Conservation (phyloP, 1,140 invertebrate species). For the Orius insidiosus region DNA sequence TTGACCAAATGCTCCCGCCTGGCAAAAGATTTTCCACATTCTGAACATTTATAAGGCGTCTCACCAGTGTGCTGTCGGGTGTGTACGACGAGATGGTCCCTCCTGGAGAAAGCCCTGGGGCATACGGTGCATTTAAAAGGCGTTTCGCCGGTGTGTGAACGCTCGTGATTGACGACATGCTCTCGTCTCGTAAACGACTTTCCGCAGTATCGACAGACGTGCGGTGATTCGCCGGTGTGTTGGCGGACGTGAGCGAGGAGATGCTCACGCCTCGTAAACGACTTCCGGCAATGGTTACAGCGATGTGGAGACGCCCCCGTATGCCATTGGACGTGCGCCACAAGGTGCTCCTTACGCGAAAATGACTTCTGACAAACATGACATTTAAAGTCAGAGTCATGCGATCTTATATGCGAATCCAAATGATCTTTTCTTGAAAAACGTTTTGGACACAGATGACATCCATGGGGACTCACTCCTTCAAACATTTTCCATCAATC, state of each 20-base stretch:
- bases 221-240: conserved; percentile 51
- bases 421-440: conserved; percentile 61
- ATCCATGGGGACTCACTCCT: conserved; percentile 20
- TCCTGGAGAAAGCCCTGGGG: conserved; percentile 57
- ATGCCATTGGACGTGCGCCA: conserved; percentile 23
- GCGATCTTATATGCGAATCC: conserved; percentile 56
- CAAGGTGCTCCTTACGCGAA: conserved; percentile 23
- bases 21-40: conserved; percentile 48
- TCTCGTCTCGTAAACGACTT: conserved; percentile 45
- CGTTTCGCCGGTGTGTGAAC: conserved; percentile 53
- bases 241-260: conserved; percentile 64
- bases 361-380: conserved; percentile 46
- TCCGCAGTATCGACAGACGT: conserved; percentile 39
- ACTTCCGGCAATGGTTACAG: conserved; percentile 65
- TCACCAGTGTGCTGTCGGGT: conserved; percentile 54
- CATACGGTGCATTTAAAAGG: conserved; percentile 41
- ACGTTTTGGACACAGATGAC: conserved; percentile 49
- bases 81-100: conserved; percentile 63
- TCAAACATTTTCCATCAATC: too few relatives aligned
- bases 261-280: conserved; percentile 73
- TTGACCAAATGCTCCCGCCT: conserved; percentile 42
- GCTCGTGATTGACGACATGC: conserved; percentile 42
- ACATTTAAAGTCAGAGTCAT: conserved; percentile 48
- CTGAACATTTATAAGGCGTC: conserved; percentile 53
- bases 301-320: conserved; percentile 54